Evolutionary conservation across 2,888 invertebrate species (phyloP).

Genomic region (Spilarctia lutea): DNA sequence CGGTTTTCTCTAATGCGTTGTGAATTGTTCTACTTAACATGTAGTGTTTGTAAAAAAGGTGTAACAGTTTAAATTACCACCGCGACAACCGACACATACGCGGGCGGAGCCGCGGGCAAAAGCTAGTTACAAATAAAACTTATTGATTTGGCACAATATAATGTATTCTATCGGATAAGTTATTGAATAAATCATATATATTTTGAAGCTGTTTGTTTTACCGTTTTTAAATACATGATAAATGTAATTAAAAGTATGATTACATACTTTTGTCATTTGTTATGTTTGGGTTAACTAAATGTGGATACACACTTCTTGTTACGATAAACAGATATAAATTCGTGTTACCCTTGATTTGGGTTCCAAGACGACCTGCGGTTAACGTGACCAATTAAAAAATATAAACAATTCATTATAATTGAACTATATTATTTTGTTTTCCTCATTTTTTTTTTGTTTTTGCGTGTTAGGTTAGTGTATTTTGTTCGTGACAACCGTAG

Average conservation of each 20-base stretch:
- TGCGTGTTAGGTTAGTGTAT: background rate
- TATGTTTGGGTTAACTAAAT: slow-evolving; percentile 11
- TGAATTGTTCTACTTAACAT: no score
- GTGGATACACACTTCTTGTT: slow-evolving; percentile 7
- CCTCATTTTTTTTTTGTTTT: background rate
- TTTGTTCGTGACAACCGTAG: background rate
- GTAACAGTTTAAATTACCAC: no score
- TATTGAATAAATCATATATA: no score
- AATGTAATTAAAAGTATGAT: background rate
- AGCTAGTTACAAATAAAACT: no score
- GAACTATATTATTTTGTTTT: background rate
- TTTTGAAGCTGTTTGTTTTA: background rate
- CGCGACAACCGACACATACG: no score
- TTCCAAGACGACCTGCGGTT: slow-evolving; percentile 19
- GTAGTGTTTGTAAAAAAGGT: no score
- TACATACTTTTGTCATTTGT: slow-evolving; percentile 1
- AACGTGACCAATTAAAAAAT: slow-evolving; percentile 8
- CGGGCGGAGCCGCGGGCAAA: no score
- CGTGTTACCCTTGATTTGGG: slow-evolving; percentile 28
- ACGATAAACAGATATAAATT: slow-evolving; percentile 25
- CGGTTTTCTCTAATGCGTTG: no score
- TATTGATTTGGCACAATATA: no score
- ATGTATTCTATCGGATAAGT: no score
- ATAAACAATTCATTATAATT: slow-evolving; percentile 2
- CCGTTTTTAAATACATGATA: background rate